Evolutionary conservation across 1,140 invertebrate species (phyloP).

Genomic region (Sitophilus oryzae): DNA sequence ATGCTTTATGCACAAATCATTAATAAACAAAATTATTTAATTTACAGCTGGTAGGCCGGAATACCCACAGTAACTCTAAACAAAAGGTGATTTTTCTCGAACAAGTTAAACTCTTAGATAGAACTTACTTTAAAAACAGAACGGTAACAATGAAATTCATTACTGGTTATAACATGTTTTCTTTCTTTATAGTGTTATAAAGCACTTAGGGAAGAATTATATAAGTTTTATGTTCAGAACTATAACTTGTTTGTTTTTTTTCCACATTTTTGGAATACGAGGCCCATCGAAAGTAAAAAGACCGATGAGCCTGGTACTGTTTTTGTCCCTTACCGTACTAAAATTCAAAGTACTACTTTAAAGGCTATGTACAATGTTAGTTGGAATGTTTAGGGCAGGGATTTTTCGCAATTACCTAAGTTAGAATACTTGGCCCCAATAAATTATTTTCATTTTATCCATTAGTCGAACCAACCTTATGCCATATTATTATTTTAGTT

Average conservation of each 20-base stretch:
- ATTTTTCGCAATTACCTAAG: conserved; percentile 24
- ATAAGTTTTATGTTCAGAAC: conserved; percentile 37
- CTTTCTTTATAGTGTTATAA: conserved; percentile 40
- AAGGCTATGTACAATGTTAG: conserved; percentile 21
- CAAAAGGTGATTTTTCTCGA: neutral
- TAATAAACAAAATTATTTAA: conserved; percentile 3
- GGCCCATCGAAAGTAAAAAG: conserved; percentile 14
- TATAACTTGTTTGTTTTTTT: conserved; percentile 24
- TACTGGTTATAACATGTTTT: conserved; percentile 26
- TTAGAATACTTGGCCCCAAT: conserved; percentile 25
- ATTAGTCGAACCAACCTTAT: too few species aligned
- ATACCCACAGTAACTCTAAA: neutral
- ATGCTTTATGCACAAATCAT: too few species aligned
- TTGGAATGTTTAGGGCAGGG: conserved; percentile 10
- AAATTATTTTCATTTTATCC: conserved; percentile 22
- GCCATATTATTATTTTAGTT: too few species aligned
- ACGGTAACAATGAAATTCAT: conserved; percentile 19
- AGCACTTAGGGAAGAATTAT: conserved; percentile 46
- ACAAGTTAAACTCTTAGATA: neutral
- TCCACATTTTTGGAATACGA: conserved; percentile 31
- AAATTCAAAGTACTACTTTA: conserved; percentile 23
- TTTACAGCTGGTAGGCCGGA: too few species aligned
- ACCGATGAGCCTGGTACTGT: neutral
- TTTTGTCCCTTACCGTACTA: conserved; percentile 9
- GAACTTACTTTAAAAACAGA: conserved; percentile 9